These are phyloP conservation scores for Odontesthes bonariensis DNA, from an alignment of 2,113 vertebrate genomes.

Conservation along the genomic window DNA sequence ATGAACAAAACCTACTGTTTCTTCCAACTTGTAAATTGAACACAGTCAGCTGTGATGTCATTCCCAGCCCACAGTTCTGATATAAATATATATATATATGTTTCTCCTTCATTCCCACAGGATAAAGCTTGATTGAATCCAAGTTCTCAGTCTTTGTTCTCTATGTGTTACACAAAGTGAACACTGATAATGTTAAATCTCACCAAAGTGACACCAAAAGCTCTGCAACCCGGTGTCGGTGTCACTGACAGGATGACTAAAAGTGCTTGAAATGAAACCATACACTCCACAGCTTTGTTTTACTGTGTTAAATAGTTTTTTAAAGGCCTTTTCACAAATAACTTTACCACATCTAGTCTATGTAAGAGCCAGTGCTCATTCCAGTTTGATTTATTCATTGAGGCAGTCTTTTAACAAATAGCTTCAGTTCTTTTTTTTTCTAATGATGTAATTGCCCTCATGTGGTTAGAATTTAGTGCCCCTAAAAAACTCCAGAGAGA, in stretches of 20 bases:
- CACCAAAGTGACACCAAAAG: constrained; percentile 5
- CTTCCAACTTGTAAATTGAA: too few species aligned
- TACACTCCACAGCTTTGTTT: constrained; percentile 26
- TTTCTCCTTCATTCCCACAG: not conserved
- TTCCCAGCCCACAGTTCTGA: too few species aligned
- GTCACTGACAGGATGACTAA: constrained; percentile 24
- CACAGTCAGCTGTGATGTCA: too few species aligned
- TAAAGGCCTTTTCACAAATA: constrained; percentile 50
- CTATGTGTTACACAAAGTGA: not conserved
- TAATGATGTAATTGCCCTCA: constrained; percentile 55
- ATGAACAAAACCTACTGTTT: too few species aligned
- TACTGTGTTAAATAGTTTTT: constrained; percentile 29
- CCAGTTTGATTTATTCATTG: constrained; percentile 56
- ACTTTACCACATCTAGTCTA: constrained; percentile 51
- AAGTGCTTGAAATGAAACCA: constrained; percentile 38
- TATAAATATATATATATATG: not conserved
- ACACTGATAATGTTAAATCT: constrained; percentile 5
- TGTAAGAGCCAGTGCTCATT: constrained; percentile 37
- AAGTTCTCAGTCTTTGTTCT: not conserved
- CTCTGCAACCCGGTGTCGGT: constrained; percentile 15
- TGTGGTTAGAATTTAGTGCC: constrained; percentile 56
- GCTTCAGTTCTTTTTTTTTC: constrained; percentile 30
- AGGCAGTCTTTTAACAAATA: constrained; percentile 28
- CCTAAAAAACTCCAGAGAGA: constrained; percentile 35
- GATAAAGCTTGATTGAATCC: not conserved